Evolutionary conservation across 2,113 vertebrate species (phyloP).

Genomic region (Arvicanthis niloticus): DNA sequence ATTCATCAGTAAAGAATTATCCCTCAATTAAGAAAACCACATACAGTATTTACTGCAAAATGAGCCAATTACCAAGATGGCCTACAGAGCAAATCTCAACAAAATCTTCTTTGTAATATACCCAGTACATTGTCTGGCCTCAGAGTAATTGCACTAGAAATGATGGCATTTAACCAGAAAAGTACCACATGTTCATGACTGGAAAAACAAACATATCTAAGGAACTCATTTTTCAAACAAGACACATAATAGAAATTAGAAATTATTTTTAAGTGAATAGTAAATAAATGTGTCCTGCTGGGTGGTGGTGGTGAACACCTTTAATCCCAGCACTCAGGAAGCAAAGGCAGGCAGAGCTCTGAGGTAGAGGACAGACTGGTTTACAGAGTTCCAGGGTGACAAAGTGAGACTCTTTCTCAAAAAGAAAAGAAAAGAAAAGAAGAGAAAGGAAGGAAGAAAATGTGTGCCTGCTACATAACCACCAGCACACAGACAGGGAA

Average conservation of each 20-base stretch:
- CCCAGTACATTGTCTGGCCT: not conserved
- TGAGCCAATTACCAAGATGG: not conserved
- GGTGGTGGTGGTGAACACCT: not conserved
- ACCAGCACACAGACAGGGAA: not conserved
- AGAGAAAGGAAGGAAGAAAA: too few species aligned
- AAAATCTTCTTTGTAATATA: not conserved
- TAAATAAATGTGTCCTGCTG: not conserved
- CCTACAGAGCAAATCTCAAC: not conserved
- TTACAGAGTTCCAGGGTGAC: not conserved
- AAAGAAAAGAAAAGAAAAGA: too few species aligned
- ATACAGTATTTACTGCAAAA: not conserved
- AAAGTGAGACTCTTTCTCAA: too few species aligned
- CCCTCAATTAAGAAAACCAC: not conserved
- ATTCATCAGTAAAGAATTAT: not conserved
- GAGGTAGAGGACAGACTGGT: not conserved
- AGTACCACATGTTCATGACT: not conserved
- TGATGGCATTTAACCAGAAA: not conserved
- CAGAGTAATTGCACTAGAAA: not conserved
- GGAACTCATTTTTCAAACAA: not conserved
- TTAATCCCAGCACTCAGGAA: too few species aligned
- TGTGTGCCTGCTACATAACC: not conserved
- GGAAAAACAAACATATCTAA: not conserved
- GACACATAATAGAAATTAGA: not conserved
- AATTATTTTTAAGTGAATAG: not conserved
- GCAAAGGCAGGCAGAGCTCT: not conserved